phyloP scores from a whole-genome alignment of 2,888 invertebrate species.

The Xiphydria camelus region DNA sequence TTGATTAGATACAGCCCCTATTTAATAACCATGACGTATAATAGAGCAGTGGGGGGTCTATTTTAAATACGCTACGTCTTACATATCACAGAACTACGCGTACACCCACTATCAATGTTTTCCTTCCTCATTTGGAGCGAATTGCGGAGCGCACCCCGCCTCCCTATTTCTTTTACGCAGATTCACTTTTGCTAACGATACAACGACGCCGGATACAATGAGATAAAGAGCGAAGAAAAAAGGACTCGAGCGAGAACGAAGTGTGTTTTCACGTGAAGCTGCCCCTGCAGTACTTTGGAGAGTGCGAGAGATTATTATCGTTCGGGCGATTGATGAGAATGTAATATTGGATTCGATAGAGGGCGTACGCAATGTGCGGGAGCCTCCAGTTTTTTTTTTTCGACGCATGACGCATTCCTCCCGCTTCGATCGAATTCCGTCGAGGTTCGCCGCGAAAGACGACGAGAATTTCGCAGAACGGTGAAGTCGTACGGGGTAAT shows the following conservation, averaged over 20 bases:
- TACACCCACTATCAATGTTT: conserved; percentile 51
- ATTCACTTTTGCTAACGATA: too few species aligned
- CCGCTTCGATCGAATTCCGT: not conserved
- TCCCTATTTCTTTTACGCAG: too few species aligned
- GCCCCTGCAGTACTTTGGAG: not conserved
- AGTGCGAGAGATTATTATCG: not conserved
- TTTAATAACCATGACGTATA: conserved; percentile 49
- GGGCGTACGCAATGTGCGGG: conserved; percentile 46
- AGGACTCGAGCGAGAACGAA: not conserved
- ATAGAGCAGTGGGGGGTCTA: conserved; percentile 47
- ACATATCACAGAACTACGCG: conserved; percentile 61
- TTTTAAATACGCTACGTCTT: conserved; percentile 48
- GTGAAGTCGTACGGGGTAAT: too few species aligned
- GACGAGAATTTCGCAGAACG: too few species aligned
- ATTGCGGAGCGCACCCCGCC: too few species aligned
- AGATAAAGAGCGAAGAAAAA: conserved; percentile 9
- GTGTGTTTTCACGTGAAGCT: not conserved
- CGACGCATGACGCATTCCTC: not conserved
- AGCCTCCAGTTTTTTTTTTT: conserved; percentile 44
- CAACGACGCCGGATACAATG: too few species aligned
- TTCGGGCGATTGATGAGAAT: not conserved
- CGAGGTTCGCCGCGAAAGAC: too few species aligned
- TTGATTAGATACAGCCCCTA: conserved; percentile 44
- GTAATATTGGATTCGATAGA: conserved; percentile 29
- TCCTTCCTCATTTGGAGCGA: too few species aligned